These are phyloP conservation scores for Plecotus auritus DNA, from an alignment of 2,113 vertebrate genomes.

Conservation along the genomic window DNA sequence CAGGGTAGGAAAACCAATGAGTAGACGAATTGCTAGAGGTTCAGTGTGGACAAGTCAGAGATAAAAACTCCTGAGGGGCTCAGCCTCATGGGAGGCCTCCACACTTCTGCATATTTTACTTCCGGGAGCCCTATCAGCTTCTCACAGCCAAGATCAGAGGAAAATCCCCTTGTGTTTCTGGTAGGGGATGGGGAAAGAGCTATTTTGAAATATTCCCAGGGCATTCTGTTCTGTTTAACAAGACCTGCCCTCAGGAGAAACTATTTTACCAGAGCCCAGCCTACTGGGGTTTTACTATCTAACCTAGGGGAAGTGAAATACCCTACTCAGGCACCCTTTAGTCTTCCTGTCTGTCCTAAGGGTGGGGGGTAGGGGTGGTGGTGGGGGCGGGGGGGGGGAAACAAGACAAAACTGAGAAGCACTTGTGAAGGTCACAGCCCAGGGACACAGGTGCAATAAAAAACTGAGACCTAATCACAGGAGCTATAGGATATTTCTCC, in stretches of 20 bases:
- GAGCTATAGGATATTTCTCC: not conserved
- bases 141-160: not conserved
- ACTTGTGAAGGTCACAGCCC: not conserved
- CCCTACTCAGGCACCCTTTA: not conserved
- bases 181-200: not conserved
- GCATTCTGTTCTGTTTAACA: not conserved
- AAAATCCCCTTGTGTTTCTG: not conserved
- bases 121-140: not conserved
- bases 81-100: not conserved
- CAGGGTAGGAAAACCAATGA: not conserved
- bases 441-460: not conserved
- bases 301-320: not conserved
- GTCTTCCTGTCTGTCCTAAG: not conserved
- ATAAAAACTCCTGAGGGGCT: not conserved
- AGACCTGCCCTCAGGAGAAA: not conserved
- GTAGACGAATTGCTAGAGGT: not conserved
- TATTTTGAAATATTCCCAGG: not conserved
- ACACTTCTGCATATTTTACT: not conserved
- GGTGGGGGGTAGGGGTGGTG: not conserved
- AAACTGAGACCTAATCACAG: not conserved
- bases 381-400: not conserved
- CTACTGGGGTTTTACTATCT: not conserved
- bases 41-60: not conserved
- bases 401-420: not conserved
- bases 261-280: not conserved